A percentile compares a stretch with the other conserved stretches of the same genome.
Conservation (phyloP, 2,797 vertebrate species). For the Microhierax caerulescens region DNA sequence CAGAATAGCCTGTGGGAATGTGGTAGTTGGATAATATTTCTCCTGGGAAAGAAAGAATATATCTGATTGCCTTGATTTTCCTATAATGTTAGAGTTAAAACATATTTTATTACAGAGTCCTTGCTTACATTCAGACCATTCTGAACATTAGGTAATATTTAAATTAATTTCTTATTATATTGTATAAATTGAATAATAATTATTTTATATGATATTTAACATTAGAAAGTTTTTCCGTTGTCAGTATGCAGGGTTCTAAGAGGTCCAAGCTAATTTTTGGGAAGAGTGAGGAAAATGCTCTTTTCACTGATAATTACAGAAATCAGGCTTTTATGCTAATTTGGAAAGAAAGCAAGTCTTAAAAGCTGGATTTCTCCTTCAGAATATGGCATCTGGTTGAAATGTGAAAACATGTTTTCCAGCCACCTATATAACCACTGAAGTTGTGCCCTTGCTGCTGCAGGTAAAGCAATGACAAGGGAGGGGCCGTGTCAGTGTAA, state of each 20-base stretch:
- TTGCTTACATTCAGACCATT: neutral
- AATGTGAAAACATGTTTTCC: neutral
- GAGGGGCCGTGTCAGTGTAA: fast-evolving
- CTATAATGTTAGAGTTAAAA: neutral
- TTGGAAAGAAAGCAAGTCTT: neutral
- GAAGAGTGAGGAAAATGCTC: fast-evolving
- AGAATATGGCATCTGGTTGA: neutral
- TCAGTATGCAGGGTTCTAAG: neutral
- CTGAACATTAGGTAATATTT: neutral
- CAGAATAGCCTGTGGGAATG: neutral
- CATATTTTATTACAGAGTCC: neutral
- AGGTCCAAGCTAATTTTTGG: neutral
- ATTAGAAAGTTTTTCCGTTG: neutral
- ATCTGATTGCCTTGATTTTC: neutral
- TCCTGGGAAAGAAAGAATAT: neutral
- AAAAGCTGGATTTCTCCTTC: neutral
- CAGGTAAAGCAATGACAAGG: neutral
- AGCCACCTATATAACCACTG: neutral
- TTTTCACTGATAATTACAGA: neutral
- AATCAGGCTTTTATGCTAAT: neutral
- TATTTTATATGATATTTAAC: neutral
- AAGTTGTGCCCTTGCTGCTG: neutral
- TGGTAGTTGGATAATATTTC: neutral
- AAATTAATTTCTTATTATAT: neutral
- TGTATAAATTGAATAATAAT: neutral